Evolutionary conservation across 2,113 vertebrate genomes (phyloP).

Genomic region (Rana temporaria): DNA sequence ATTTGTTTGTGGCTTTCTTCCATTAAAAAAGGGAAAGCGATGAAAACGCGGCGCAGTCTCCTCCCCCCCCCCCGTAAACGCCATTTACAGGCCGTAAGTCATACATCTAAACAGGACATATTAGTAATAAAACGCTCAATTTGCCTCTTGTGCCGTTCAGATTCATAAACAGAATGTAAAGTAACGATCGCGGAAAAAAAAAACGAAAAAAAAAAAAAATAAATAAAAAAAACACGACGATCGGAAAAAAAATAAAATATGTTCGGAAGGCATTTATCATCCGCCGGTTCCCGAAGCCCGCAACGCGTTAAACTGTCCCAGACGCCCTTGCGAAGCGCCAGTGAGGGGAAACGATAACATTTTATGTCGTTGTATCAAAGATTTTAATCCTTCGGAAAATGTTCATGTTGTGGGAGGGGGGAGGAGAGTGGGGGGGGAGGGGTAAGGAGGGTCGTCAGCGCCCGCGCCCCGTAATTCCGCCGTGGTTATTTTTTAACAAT

Average conservation of each 20-base stretch:
- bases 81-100: too few relatives aligned
- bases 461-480: too few relatives aligned
- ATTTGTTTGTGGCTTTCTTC: too few relatives aligned
- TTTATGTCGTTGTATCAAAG: neutral
- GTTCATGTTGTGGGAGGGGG: too few relatives aligned
- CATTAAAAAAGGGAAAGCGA: too few relatives aligned
- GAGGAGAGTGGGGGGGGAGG: too few relatives aligned
- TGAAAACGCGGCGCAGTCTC: too few relatives aligned
- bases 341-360: neutral
- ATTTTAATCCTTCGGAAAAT: neutral
- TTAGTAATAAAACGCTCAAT: neutral
- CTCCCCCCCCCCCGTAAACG: too few relatives aligned
- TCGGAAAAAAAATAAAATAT: too few relatives aligned
- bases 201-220: neutral
- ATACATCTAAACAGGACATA: neutral
- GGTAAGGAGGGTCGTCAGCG: too few relatives aligned
- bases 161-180: constrained; percentile 15
- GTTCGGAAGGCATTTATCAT: neutral
- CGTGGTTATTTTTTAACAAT: neutral
- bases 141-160: neutral
- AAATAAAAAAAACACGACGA: too few relatives aligned
- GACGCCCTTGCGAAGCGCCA: neutral
- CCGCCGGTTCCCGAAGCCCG: neutral
- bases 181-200: neutral
- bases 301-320: neutral